Evolutionary conservation across 1,140 invertebrate genomes (phyloP).

Genomic region (Apis mellifera): DNA sequence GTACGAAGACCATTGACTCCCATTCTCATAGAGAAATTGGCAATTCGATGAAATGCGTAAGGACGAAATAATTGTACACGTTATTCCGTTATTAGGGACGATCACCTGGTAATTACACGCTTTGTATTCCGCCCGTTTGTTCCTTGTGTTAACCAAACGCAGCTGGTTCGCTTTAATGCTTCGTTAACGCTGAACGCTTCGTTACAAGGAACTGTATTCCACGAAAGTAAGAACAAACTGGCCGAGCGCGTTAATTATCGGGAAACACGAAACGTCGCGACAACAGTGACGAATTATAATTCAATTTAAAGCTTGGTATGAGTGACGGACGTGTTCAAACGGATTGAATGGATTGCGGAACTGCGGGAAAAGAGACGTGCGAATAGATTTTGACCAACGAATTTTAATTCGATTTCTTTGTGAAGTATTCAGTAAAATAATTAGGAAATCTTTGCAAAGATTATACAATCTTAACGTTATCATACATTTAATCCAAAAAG

Average conservation of each 20-base stretch:
- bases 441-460: too few species aligned
- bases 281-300: slow-evolving; percentile 13
- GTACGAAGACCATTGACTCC: neutral
- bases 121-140: slow-evolving; percentile 66
- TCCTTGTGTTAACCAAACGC: slow-evolving; percentile 68
- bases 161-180: slow-evolving; percentile 79
- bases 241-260: slow-evolving; percentile 50
- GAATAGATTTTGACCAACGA: neutral
- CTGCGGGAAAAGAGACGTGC: too few species aligned
- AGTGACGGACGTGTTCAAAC: neutral
- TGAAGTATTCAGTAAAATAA: too few species aligned
- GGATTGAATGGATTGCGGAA: neutral
- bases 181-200: slow-evolving; percentile 76
- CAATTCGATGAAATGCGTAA: neutral
- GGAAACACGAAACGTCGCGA: slow-evolving; percentile 26
- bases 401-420: neutral
- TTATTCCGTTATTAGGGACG: slow-evolving; percentile 42
- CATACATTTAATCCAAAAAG: too few species aligned
- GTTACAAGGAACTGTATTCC: slow-evolving; percentile 68
- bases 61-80: neutral
- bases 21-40: neutral
- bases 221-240: slow-evolving; percentile 39
- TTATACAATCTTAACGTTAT: too few species aligned
- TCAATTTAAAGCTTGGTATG: slow-evolving; percentile 2
- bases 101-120: slow-evolving; percentile 70